phyloP scores from a whole-genome alignment of 2,113 vertebrate species.

The Nannobrachium achirus region DNA sequence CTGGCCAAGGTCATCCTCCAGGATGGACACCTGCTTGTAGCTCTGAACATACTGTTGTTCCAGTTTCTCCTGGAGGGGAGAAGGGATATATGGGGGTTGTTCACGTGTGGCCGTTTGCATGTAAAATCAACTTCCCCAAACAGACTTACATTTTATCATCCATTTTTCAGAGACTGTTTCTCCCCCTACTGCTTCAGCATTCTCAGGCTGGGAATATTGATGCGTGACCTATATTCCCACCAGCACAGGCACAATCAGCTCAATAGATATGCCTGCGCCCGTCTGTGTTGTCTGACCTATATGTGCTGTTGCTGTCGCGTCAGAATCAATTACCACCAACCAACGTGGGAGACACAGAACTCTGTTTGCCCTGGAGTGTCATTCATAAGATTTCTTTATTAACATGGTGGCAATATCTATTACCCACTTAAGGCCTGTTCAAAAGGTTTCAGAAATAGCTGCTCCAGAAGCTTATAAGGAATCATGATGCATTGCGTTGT shows the following conservation, averaged over 20 bases:
- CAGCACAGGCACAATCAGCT: slow-evolving; percentile 32
- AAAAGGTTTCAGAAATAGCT: too few relatives aligned
- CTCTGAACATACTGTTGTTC: slow-evolving; percentile 95
- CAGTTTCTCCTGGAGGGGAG: slow-evolving; percentile 86
- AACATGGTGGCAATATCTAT: not conserved
- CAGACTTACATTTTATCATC: slow-evolving; percentile 10
- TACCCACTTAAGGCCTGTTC: too few relatives aligned
- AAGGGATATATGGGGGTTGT: not conserved
- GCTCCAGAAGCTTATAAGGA: too few relatives aligned
- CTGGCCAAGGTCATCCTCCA: slow-evolving; percentile 96
- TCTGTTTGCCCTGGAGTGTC: not conserved
- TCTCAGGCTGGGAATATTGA: slow-evolving; percentile 5
- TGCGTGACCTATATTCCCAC: slow-evolving; percentile 55
- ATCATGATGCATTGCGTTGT: too few relatives aligned
- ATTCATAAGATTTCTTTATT: not conserved
- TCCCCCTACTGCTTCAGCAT: not conserved
- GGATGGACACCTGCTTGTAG: slow-evolving; percentile 94
- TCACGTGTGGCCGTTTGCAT: too few relatives aligned
- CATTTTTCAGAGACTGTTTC: slow-evolving; percentile 36
- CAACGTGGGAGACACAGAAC: not conserved
- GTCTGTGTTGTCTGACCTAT: slow-evolving; percentile 58
- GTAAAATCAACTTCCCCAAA: too few relatives aligned
- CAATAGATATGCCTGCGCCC: slow-evolving; percentile 20
- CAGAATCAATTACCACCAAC: slow-evolving; percentile 1
- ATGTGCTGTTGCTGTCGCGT: slow-evolving; percentile 43